phyloP scores from a whole-genome alignment of 2,797 vertebrate genomes.

The Clarias laeviceps region DNA sequence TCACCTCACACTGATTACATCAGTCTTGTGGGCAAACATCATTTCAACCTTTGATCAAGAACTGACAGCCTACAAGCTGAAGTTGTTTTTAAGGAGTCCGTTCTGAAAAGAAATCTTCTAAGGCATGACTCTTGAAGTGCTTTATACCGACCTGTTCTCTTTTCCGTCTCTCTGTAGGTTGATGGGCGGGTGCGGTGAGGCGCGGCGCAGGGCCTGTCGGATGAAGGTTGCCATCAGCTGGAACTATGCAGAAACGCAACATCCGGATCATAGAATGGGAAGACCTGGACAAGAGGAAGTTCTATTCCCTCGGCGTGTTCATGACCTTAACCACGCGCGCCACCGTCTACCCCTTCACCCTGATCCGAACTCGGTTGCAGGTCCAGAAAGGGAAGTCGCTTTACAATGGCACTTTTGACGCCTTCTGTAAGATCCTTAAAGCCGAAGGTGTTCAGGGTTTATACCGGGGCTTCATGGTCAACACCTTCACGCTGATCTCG shows the following conservation, averaged over 20 bases:
- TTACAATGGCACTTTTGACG: slow-evolving; percentile 89
- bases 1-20: background rate
- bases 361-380: slow-evolving; percentile 94
- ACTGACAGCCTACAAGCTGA: background rate
- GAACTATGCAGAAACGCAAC: slow-evolving; percentile 81
- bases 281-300: slow-evolving; percentile 96
- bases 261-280: slow-evolving; percentile 99
- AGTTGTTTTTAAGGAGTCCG: background rate
- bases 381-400: slow-evolving; percentile 92
- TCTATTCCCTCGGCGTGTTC: slow-evolving; percentile 92
- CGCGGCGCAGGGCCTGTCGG: slow-evolving; percentile 1
- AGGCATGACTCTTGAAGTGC: too few relatives aligned
- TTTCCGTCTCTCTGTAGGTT: slow-evolving; percentile 18
- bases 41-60: slow-evolving; percentile 22
- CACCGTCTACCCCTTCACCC: slow-evolving; percentile 92
- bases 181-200: background rate
- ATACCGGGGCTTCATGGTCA: slow-evolving; percentile 94
- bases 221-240: slow-evolving; percentile 34
- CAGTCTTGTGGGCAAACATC: background rate
- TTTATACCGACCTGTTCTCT: background rate
- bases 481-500: slow-evolving; percentile 93
- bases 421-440: slow-evolving; percentile 90
- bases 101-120: background rate
- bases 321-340: slow-evolving; percentile 96
- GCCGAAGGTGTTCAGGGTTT: slow-evolving; percentile 83